Evolutionary conservation across 2,888 invertebrate species (phyloP).

Genomic region (Agonopterix subpropinquella): DNA sequence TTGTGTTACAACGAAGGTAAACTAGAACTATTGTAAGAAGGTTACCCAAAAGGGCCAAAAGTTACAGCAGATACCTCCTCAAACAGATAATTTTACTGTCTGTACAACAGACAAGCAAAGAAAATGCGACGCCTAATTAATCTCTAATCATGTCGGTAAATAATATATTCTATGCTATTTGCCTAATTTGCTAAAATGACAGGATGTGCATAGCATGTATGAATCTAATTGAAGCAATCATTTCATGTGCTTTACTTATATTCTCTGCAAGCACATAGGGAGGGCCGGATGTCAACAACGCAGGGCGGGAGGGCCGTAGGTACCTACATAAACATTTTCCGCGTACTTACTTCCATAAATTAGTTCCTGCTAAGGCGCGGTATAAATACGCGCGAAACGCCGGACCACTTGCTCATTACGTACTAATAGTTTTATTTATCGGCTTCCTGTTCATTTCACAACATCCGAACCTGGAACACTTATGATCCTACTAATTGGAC

Average conservation of each 20-base stretch:
- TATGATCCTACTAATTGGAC: slow-evolving; percentile 19
- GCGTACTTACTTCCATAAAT: slow-evolving; percentile 74
- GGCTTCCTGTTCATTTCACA: slow-evolving; percentile 52
- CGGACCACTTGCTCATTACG: slow-evolving; percentile 62
- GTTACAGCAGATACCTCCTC: too few relatives aligned
- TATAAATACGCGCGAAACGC: slow-evolving; percentile 69
- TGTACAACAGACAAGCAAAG: too few relatives aligned
- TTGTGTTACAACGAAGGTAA: too few relatives aligned
- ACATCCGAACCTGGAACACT: slow-evolving; percentile 26
- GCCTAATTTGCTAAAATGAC: slow-evolving; percentile 3
- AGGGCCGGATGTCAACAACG: slow-evolving; percentile 61
- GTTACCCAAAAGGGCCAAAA: too few relatives aligned
- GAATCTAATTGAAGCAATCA: slow-evolving; percentile 17
- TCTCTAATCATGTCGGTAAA: too few relatives aligned
- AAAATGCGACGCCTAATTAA: too few relatives aligned
- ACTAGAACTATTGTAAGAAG: too few relatives aligned
- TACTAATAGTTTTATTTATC: slow-evolving; percentile 68
- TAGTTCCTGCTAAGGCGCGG: slow-evolving; percentile 69
- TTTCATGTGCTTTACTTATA: slow-evolving; percentile 23
- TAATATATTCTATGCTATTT: not conserved
- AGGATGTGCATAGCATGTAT: slow-evolving; percentile 2
- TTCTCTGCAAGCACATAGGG: slow-evolving; percentile 31
- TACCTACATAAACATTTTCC: slow-evolving; percentile 72
- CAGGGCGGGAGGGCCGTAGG: slow-evolving; percentile 41
- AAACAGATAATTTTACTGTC: too few relatives aligned